Evolutionary conservation across 2,888 invertebrate genomes (phyloP), one percentile per base, ranked within the genome.

Genomic region (Acronicta alni): DNA sequence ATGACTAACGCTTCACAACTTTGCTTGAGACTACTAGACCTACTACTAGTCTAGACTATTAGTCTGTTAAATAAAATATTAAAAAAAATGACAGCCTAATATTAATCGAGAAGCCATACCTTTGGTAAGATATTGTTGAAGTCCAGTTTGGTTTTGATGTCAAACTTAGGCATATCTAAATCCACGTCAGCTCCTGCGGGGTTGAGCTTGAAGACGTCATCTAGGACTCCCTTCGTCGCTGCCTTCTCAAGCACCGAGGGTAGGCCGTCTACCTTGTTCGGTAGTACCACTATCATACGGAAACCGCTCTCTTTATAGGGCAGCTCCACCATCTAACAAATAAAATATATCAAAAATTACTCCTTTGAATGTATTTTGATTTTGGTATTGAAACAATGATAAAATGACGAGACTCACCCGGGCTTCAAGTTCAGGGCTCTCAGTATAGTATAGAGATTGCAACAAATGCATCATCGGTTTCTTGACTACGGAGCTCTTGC

Each of bases 251-350:
- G 44, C n/a, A 68, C 61, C 35, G 72, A 60, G 15, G 68, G 61
- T 14, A 89, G 81, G 35, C 89, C 89, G 32, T 89, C 84, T 1
- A 85, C 49, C 44, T 85, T 78, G 43, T 88, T 63, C 0, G 89
- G 88, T 7, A 89, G 78, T 3, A 88, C 79, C 0, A 89, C 61
- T 6, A 89, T 78, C 88, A 89, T 89, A 12, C 89, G 88, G 81
- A 88, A 89, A 4, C 82, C 81, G 0, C 2, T 23, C 53, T 89
- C 88, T 69, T 87, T 80, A 77, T 89, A 89, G 0, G 89, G 89
- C 9, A 89, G 77, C 58, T 89, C 89, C 14, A 89, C 53, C 79
- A 89, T 49, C 89, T 89, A 77, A 9, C 56, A 63, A 62, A 42
- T 12, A 58, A 0, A 39, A 48, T 32, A 1, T 6, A n/a, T n/a